Evolutionary conservation across 1,140 invertebrate species (phyloP), one percentile per base, ranked within the genome.

Genomic region (Zaprionus capensis): DNA sequence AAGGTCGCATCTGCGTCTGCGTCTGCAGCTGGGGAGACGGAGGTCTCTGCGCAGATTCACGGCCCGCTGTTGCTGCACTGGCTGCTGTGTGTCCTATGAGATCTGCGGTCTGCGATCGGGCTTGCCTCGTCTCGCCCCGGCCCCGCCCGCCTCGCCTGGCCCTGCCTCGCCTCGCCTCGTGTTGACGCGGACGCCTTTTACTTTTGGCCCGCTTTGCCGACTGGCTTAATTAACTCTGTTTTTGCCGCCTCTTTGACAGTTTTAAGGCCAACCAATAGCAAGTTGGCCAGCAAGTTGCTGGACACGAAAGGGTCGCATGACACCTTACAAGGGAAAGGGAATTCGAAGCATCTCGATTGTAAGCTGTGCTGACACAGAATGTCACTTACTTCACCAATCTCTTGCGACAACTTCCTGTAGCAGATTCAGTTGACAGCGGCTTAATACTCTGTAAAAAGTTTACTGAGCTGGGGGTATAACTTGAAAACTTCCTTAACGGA

Each of bases 181-280:
- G 20, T 56, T 41, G 38, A 51, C 57, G n/a, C 38, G 44, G 38
- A 44, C 76, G 69, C 78, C 78, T 81, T 66, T 84, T 78, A 81
- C 82, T 80, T 78, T 80, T 78, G 66, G 46, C 66, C 76, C 59
- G 76, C 72, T 78, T 79, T 20, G 56, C 44, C 14, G 36, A 57
- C 36, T 59, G 68, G 63, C 64, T 82, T 71, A 82, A 78, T 72
- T 38, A 58, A 85, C 82, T 81, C 81, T 81, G 49, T 81, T 67
- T 67, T 73, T 46, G 26, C 61, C 36, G n/a, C 51, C 51, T 73
- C 22, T 44, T 38, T 66, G 57, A 49, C 46, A 70, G 12, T 38
- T 58, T 70, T 63, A 67, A 67, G 55, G 53, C 53, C 55, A 66
- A 46, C 36, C 14, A 66, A 28, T 66, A 66, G n/a, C 22, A 66